A percentile compares a stretch with the other conserved stretches of the same genome.
Conservation (phyloP, 1,140 invertebrate species). For the Dysdera silvatica region DNA sequence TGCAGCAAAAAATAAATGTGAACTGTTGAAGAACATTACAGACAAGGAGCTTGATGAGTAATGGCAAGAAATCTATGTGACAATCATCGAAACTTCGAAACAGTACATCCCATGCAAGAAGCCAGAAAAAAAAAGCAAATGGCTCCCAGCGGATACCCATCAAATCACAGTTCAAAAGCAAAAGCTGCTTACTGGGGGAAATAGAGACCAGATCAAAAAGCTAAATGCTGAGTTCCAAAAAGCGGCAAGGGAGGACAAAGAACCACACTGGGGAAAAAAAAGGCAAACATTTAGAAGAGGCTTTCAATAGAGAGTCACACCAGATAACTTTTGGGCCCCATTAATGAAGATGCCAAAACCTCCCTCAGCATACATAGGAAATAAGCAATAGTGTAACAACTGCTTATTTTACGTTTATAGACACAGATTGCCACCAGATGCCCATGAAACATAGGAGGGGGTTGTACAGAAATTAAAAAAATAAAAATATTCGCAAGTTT, state of each 20-base stretch:
- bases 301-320: no score
- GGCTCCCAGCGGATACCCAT: background rate
- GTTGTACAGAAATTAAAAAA: no score
- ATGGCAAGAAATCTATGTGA: background rate
- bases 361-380: no score
- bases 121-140: background rate
- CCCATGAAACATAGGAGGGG: no score
- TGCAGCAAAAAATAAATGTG: background rate
- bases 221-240: background rate
- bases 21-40: background rate
- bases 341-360: no score
- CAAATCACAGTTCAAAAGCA: background rate
- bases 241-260: background rate
- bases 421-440: no score
- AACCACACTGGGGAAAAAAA: no score
- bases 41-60: background rate
- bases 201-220: background rate
- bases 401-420: no score
- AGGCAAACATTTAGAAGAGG: no score
- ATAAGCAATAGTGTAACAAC: no score
- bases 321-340: no score
- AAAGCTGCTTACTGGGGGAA: background rate
- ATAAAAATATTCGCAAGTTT: no score
- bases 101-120: background rate
- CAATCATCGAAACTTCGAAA: background rate